Evolutionary conservation across 2,113 vertebrate species (phyloP), one percentile per base, ranked within the genome.

Genomic region (Ictidomys tridecemlineatus): DNA sequence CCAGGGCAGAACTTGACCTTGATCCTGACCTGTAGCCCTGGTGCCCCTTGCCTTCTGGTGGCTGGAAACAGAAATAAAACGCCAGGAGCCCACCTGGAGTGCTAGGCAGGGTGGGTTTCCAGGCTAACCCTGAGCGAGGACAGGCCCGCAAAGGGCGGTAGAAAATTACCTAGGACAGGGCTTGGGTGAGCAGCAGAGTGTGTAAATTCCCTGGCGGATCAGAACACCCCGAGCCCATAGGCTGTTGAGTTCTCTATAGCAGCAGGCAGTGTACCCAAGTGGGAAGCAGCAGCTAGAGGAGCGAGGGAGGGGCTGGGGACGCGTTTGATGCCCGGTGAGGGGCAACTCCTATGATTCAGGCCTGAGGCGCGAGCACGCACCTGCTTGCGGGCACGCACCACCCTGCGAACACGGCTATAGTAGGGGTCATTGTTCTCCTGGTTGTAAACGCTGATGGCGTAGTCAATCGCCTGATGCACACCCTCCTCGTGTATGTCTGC

Each of bases 371-470:
- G n/a, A 32, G 16, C 20, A 96, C 99, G 30, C 24, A 99, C 99
- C 99, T 99, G 99, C 8, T 0, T 98, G 92, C 97, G 0, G 34
- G 80, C 99, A 0, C 20, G 89, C 76, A 99, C 0, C 61, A 99
- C 20, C 0, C 96, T 63, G 18, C 93, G 14, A 45, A 98, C 97
- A 6, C 98, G 67, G 76, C 97, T 97, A n/a, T 97, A 20, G 95
- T 58, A 99, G 88, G 80, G 1, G 84, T 99, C 98, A 69, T 99
- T 99, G 98, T 74, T 98, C 3, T 4, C n/a, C 30, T 28, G 95
- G 98, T 99, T 99, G 98, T 99, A 99, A 34, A 99, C 42, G 1
- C 28, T 28, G 9, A 99, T 70, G 9, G 99, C 99, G 78, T 98
- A 99, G 2, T 67, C 88, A 78, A 99, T 85, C 2, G 99, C 99